Evolutionary conservation across 1,140 invertebrate genomes (phyloP).

Genomic region (Cephus cinctus): DNA sequence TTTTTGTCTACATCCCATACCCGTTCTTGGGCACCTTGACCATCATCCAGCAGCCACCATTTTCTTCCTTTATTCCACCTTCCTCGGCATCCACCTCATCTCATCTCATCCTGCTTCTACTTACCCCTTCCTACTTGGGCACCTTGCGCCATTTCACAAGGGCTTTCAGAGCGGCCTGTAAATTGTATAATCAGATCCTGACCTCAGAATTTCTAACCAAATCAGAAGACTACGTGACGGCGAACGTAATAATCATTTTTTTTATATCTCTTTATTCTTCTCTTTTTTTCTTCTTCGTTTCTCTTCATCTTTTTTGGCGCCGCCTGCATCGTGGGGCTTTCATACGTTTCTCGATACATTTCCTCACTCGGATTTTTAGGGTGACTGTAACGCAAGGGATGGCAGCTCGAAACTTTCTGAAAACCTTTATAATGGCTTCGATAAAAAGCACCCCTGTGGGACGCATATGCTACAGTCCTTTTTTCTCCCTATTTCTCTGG

Average conservation of each 20-base stretch:
- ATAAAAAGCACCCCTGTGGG: constrained; percentile 28
- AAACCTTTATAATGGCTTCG: constrained; percentile 28
- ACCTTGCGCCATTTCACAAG: no score
- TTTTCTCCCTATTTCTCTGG: constrained; percentile 27
- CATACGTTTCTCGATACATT: neutral
- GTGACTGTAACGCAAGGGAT: neutral
- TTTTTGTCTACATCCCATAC: constrained; percentile 37
- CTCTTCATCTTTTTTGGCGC: constrained; percentile 8
- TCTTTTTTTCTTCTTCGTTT: constrained; percentile 5
- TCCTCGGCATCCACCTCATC: neutral
- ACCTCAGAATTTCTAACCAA: no score
- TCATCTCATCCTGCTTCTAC: constrained; percentile 3
- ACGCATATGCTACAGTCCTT: constrained; percentile 30
- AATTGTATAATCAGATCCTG: no score
- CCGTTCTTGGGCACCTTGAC: neutral
- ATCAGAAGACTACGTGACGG: no score
- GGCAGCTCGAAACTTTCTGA: constrained; percentile 20
- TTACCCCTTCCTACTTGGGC: constrained; percentile 11
- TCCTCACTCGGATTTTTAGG: neutral
- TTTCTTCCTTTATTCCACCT: neutral
- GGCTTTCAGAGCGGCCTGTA: no score
- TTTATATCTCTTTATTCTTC: constrained; percentile 18
- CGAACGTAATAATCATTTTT: no score
- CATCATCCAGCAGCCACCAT: constrained; percentile 1
- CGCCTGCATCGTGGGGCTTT: neutral